These are phyloP conservation scores for Gonioctena quinquepunctata DNA, from an alignment of 1,140 invertebrate genomes.

Conservation along the genomic window DNA sequence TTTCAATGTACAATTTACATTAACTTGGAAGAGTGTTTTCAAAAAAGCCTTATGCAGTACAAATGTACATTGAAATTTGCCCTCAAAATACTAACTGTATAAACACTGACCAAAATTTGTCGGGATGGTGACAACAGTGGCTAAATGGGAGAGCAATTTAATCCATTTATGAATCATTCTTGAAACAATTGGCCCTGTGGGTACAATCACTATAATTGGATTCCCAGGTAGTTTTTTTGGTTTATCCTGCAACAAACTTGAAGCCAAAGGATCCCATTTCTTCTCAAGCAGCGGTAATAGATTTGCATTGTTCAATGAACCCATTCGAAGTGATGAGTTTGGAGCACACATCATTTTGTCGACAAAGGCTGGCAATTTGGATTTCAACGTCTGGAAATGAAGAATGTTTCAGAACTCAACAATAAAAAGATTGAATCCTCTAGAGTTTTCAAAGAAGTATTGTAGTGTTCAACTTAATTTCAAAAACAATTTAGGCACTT, in stretches of 20 bases:
- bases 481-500: no score
- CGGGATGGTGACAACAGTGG: conserved; percentile 71
- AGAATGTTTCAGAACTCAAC: no score
- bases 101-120: conserved; percentile 53
- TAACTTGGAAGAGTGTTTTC: no score
- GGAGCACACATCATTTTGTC: conserved; percentile 73
- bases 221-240: conserved; percentile 72
- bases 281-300: conserved; percentile 68
- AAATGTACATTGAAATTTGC: no score
- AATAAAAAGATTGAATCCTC: no score
- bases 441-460: no score
- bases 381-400: conserved; percentile 70
- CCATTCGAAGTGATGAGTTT: conserved; percentile 54
- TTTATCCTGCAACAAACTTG: conserved; percentile 45
- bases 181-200: conserved; percentile 62
- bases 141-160: conserved; percentile 67
- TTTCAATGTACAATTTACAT: no score
- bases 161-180: conserved; percentile 73
- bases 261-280: conserved; percentile 74
- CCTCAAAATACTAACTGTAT: neutral
- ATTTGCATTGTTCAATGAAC: conserved; percentile 60
- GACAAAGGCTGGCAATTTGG: conserved; percentile 76
- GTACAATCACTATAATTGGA: conserved; percentile 72
- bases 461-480: no score
- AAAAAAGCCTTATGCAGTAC: no score